Conservation (phyloP, 2,797 vertebrate genomes). For the Carcharodon carcharias region DNA sequence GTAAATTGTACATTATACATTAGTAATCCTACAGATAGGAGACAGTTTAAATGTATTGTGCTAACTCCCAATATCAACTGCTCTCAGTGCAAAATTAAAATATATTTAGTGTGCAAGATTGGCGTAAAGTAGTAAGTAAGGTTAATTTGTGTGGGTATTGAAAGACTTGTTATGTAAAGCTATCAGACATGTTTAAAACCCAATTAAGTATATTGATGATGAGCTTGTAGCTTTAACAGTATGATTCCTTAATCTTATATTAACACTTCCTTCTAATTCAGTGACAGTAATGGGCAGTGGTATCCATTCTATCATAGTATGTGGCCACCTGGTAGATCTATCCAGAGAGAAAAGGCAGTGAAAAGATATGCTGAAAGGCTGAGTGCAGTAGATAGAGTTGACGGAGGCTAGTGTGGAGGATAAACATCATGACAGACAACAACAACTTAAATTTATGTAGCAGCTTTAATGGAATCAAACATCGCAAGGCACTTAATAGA, state of each 20-base stretch:
- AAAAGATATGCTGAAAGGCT: background rate
- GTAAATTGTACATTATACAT: background rate
- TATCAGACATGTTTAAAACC: background rate
- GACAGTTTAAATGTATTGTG: background rate
- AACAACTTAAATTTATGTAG: background rate
- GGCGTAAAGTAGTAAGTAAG: background rate
- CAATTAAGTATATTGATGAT: background rate
- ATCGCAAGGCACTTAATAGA: no score
- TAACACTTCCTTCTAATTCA: background rate
- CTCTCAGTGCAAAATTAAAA: background rate
- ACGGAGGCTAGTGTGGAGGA: background rate
- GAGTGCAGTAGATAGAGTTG: background rate
- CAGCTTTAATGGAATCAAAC: no score
- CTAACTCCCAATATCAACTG: background rate
- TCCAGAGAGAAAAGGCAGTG: background rate
- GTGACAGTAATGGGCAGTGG: background rate
- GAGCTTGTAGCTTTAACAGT: background rate
- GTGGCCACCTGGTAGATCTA: background rate
- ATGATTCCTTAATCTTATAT: background rate
- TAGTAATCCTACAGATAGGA: background rate
- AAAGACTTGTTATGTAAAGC: background rate
- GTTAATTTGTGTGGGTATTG: background rate
- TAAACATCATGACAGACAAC: background rate
- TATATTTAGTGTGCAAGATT: background rate
- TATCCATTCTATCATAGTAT: background rate